These are phyloP conservation scores for Phocoena sinus DNA, from an alignment of 2,113 vertebrate genomes.

Conservation along the genomic window DNA sequence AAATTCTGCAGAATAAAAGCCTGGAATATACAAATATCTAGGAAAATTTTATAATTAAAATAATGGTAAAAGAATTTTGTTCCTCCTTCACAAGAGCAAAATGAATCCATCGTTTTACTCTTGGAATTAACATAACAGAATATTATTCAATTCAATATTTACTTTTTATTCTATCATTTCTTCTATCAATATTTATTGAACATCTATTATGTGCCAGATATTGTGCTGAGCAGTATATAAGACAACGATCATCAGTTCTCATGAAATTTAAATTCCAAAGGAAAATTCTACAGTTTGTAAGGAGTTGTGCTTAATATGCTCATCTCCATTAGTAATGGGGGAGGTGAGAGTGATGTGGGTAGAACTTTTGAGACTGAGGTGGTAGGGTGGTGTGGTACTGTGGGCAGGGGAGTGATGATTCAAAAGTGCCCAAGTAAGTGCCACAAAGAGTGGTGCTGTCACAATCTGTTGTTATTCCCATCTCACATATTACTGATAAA, in stretches of 20 bases:
- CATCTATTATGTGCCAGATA: not conserved
- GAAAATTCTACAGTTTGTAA: not conserved
- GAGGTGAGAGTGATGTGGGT: not conserved
- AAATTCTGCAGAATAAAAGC: not conserved
- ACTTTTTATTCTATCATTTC: not conserved
- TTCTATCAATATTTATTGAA: not conserved
- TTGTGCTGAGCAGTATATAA: not conserved
- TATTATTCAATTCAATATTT: not conserved
- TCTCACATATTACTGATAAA: not conserved
- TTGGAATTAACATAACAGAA: not conserved
- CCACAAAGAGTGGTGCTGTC: accelerated
- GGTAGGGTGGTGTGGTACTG: no score
- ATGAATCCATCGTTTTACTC: not conserved
- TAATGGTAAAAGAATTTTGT: not conserved
- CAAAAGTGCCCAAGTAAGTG: not conserved
- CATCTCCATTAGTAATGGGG: not conserved
- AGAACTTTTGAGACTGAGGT: not conserved
- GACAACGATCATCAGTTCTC: not conserved
- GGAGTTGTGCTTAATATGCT: not conserved
- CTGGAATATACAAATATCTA: not conserved
- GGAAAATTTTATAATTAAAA: not conserved
- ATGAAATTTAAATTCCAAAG: not conserved
- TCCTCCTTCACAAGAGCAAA: not conserved
- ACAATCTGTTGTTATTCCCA: not conserved
- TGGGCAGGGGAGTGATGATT: not conserved